phyloP scores from a whole-genome alignment of 2,797 vertebrate species.

The Denticeps clupeoides region DNA sequence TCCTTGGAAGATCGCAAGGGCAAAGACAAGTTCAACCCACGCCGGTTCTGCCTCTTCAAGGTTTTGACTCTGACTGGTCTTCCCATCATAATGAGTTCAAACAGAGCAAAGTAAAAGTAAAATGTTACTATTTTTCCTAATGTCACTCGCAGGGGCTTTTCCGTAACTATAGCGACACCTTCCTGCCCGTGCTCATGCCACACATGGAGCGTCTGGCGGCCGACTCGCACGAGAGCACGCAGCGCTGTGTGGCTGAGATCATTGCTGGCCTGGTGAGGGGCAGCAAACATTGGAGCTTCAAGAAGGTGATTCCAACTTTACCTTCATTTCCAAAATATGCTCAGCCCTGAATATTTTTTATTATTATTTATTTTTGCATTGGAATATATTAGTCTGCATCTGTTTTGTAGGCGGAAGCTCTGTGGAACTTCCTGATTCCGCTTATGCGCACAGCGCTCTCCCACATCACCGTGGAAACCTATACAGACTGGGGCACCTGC shows the following conservation, averaged over 20 bases:
- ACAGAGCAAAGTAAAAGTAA: too few species aligned
- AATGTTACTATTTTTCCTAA: too few species aligned
- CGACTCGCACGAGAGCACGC: constrained; percentile 90
- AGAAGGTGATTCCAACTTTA: constrained; percentile 49
- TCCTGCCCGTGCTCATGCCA: constrained; percentile 78
- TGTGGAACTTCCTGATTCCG: constrained; percentile 83
- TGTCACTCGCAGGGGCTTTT: constrained; percentile 73
- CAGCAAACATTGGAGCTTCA: constrained; percentile 83
- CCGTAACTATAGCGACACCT: constrained; percentile 86
- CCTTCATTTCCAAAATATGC: too few species aligned
- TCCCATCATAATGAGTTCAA: too few species aligned
- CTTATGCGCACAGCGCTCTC: constrained; percentile 81
- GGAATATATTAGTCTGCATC: too few species aligned
- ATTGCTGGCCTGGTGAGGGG: constrained; percentile 91
- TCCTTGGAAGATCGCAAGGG: constrained; percentile 96
- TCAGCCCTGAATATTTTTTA: neutral
- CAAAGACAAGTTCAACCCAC: constrained; percentile 96
- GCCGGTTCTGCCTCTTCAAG: constrained; percentile 96
- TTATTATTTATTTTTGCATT: too few species aligned
- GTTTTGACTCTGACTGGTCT: too few species aligned
- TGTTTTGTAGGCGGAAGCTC: constrained; percentile 69
- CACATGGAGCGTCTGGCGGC: constrained; percentile 78
- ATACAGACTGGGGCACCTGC: constrained; percentile 92
- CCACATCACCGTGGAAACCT: constrained; percentile 91
- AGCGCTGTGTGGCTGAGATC: constrained; percentile 91